Percentiles rank a stretch among this genome's conserved stretches.
These are phyloP conservation scores for Lamellibrachia satsuma DNA, from an alignment of 2,888 invertebrate species.

Conservation along the genomic window DNA sequence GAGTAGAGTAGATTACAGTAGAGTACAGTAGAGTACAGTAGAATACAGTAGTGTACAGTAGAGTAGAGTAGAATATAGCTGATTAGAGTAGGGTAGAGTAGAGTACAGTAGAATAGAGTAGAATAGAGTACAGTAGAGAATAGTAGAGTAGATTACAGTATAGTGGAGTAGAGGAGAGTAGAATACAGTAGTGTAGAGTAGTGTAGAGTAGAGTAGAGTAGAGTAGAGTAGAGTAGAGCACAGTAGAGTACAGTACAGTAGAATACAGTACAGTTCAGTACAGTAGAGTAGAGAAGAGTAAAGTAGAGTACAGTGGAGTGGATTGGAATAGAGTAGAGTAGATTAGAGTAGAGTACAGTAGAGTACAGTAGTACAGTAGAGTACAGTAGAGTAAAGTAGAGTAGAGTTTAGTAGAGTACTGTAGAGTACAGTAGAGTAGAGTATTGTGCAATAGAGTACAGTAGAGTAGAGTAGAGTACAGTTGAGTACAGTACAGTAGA, in stretches of 20 bases:
- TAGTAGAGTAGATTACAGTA: constrained; percentile 33
- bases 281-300: constrained; percentile 32
- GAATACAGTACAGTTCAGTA: constrained; percentile 34
- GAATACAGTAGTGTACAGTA: too few relatives aligned
- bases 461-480: too few relatives aligned
- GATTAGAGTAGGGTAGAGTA: constrained; percentile 24
- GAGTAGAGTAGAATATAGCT: too few relatives aligned
- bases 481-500: too few relatives aligned
- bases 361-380: constrained; percentile 32
- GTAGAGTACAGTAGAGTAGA: constrained; percentile 18
- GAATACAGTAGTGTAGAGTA: constrained; percentile 26
- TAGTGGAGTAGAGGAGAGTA: constrained; percentile 32
- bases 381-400: constrained; percentile 19
- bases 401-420: constrained; percentile 19
- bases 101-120: constrained; percentile 26
- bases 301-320: constrained; percentile 30
- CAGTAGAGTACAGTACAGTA: constrained; percentile 35
- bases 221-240: constrained; percentile 24
- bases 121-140: constrained; percentile 32
- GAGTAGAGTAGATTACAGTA: too few relatives aligned
- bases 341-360: constrained; percentile 28
- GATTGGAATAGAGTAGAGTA: constrained; percentile 23
- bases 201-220: constrained; percentile 8
- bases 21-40: too few relatives aligned
- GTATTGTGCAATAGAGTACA: too few relatives aligned